phyloP scores from a whole-genome alignment of 1,140 invertebrate species.

The Periplaneta americana region DNA sequence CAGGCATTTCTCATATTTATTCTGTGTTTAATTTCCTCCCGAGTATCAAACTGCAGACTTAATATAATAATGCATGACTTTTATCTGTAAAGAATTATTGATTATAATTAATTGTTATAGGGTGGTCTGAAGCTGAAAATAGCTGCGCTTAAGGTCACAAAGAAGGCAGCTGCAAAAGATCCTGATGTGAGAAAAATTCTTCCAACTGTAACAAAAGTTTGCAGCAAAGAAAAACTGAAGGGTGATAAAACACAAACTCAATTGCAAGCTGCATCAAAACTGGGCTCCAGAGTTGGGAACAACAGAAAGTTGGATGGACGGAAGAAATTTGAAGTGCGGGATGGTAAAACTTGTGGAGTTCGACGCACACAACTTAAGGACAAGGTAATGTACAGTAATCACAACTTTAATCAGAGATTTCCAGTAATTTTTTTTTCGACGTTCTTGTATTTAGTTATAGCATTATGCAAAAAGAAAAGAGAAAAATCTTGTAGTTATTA shows the following conservation, averaged over 20 bases:
- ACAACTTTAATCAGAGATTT: no score
- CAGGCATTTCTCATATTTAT: no score
- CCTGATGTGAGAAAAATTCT: not conserved
- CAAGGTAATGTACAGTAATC: not conserved
- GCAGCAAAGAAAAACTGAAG: conserved; percentile 1
- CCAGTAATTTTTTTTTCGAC: no score
- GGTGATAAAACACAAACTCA: not conserved
- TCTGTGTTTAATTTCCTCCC: no score
- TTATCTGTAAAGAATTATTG: no score
- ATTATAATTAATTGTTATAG: no score
- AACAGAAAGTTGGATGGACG: no score
- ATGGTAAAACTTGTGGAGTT: not conserved
- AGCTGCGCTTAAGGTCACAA: conserved; percentile 24
- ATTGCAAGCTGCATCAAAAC: not conserved
- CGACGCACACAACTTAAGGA: not conserved
- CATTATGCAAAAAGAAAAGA: no score
- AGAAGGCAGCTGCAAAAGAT: conserved; percentile 8
- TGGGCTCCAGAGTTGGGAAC: not conserved
- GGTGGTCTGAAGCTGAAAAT: conserved; percentile 27
- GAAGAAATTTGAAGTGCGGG: not conserved
- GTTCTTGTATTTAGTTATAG: no score
- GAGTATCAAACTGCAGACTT: no score
- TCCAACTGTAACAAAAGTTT: not conserved
- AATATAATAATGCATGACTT: no score
- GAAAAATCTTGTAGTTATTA: no score